Percentiles rank a stretch among this genome's conserved stretches.
These are phyloP conservation scores for Drosophila atroscutellata DNA, from an alignment of 2,888 invertebrate species.

Conservation along the genomic window DNA sequence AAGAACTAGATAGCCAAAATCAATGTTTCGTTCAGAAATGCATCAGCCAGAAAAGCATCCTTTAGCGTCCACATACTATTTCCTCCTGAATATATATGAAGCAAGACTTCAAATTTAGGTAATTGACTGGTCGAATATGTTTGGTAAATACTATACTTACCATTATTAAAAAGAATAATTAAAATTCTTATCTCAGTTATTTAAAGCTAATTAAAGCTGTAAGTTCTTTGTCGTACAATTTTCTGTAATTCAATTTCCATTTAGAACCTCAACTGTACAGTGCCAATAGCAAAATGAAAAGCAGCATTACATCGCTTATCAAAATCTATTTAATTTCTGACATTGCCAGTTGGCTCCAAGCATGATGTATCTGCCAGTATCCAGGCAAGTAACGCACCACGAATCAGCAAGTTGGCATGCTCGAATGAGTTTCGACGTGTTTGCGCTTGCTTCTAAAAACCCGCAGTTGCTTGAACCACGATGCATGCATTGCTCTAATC, in stretches of 20 bases:
- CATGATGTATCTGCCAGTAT: constrained; percentile 36
- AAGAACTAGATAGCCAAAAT: background rate
- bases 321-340: constrained; percentile 38
- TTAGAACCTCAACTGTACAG: constrained; percentile 3
- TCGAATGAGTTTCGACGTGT: constrained; percentile 37
- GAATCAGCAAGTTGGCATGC: constrained; percentile 24
- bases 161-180: background rate
- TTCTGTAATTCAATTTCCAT: constrained; percentile 23
- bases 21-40: background rate
- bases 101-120: background rate
- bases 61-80: background rate
- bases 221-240: background rate
- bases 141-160: background rate
- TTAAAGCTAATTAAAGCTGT: background rate
- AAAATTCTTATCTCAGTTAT: background rate
- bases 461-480: constrained; percentile 64
- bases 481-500: constrained; percentile 75
- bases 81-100: background rate
- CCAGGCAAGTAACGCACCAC: constrained; percentile 31
- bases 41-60: background rate
- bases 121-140: background rate
- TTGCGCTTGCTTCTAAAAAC: constrained; percentile 62
- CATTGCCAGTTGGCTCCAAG: constrained; percentile 43
- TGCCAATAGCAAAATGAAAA: background rate
- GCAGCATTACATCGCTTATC: constrained; percentile 7